A percentile compares a stretch with the other conserved stretches of the same genome.
Evolutionary conservation across 1,140 invertebrate species (phyloP).

Genomic region (Rhyacophila brunnea): DNA sequence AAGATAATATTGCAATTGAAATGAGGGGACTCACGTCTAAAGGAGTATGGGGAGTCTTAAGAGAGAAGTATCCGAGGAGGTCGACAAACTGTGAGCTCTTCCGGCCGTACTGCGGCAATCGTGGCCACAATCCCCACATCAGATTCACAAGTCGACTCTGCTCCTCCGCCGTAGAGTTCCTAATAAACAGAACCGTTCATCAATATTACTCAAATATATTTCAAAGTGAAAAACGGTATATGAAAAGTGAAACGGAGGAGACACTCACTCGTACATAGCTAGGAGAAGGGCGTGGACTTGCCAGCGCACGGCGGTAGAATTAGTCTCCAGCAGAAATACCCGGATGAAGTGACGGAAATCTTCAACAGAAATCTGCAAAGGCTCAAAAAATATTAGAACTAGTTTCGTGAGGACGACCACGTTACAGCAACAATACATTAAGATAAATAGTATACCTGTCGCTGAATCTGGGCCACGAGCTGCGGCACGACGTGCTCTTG

Average conservation of each 20-base stretch:
- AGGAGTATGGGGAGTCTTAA: conserved; percentile 69
- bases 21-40: conserved; percentile 52
- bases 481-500: conserved; percentile 48
- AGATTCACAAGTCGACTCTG: conserved; percentile 79
- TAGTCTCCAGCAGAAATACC: conserved; percentile 90
- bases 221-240: background rate
- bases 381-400: background rate
- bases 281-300: conserved; percentile 87
- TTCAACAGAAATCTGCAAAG: conserved; percentile 49
- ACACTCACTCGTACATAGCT: conserved; percentile 77
- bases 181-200: too few species aligned
- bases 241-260: background rate
- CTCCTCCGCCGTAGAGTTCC: conserved; percentile 72
- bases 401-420: background rate
- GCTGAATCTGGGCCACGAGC: conserved; percentile 50
- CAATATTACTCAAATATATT: too few species aligned
- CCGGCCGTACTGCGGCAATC: conserved; percentile 85
- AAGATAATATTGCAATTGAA: too few species aligned
- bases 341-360: conserved; percentile 73
- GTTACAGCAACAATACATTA: background rate
- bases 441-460: conserved; percentile 41
- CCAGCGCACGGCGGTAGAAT: conserved; percentile 90
- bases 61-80: conserved; percentile 87
- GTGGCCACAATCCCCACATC: conserved; percentile 89
- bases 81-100: conserved; percentile 97